Conservation (phyloP, 2,113 vertebrate genomes). For the Salvelinus sp. region DNA sequence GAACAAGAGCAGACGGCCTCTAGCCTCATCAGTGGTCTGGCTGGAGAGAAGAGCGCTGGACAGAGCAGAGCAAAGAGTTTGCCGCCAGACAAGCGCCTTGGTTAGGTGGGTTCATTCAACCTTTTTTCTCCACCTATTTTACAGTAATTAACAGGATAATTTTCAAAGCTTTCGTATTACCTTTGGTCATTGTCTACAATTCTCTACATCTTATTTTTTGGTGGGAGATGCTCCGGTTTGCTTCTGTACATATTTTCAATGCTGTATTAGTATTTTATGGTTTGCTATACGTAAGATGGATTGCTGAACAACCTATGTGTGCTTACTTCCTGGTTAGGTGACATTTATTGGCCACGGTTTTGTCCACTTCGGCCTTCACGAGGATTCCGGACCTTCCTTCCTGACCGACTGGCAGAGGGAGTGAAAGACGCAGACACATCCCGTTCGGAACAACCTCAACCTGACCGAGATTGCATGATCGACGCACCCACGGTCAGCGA, state of each 20-base stretch:
- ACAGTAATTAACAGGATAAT: background rate
- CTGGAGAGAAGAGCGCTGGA: constrained; percentile 93
- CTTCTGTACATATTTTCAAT: no score
- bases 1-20: constrained; percentile 91
- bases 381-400: constrained; percentile 90
- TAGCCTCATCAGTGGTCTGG: constrained; percentile 88
- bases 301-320: background rate
- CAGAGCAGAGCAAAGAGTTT: constrained; percentile 91
- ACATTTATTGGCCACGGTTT: constrained; percentile 90
- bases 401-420: constrained; percentile 88
- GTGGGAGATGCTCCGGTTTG: background rate
- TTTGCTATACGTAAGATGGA: background rate
- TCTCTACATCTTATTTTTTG: background rate
- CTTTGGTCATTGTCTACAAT: background rate
- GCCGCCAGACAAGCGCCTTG: constrained; percentile 87
- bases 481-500: constrained; percentile 87
- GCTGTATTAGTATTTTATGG: no score
- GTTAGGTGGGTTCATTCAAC: constrained; percentile 77
- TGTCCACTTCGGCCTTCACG: constrained; percentile 96
- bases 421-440: constrained; percentile 84
- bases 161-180: background rate
- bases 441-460: constrained; percentile 85
- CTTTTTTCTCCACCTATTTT: background rate
- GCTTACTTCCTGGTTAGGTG: constrained; percentile 71
- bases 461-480: constrained; percentile 87